Conservation (phyloP, 2,113 vertebrate genomes). For the Cynopterus brachyotis region DNA sequence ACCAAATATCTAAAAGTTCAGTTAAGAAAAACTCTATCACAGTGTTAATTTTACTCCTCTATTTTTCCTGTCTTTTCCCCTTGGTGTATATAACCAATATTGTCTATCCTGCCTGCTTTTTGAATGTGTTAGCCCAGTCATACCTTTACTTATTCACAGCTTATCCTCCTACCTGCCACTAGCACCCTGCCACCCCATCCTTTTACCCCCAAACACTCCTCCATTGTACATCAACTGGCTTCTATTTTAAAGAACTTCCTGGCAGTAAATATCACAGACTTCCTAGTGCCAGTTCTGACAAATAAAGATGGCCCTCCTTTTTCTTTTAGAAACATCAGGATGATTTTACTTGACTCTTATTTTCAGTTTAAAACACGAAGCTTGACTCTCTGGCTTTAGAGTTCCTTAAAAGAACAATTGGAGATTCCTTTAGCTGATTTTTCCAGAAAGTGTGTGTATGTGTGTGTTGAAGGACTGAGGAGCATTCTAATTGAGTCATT, state of each 20-base stretch:
- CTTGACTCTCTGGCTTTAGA: not conserved
- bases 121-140: not conserved
- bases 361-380: constrained; percentile 55
- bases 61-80: not conserved
- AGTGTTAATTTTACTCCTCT: not conserved
- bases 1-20: not conserved
- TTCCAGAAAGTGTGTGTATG: too few relatives aligned
- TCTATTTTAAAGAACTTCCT: constrained; percentile 26
- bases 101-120: not conserved
- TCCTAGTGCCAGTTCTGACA: not conserved
- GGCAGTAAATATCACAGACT: not conserved
- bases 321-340: not conserved
- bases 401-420: not conserved
- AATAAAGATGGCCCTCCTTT: not conserved
- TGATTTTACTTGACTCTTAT: not conserved
- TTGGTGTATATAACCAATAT: not conserved
- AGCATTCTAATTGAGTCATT: constrained; percentile 15
- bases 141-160: not conserved
- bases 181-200: not conserved
- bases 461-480: not conserved
- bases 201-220: not conserved
- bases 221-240: not conserved
- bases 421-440: not conserved
- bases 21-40: not conserved
- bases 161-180: not conserved